Evolutionary conservation across 1,140 invertebrate genomes (phyloP), one percentile per base, ranked within the genome.

Genomic region (Saccostrea echinata): DNA sequence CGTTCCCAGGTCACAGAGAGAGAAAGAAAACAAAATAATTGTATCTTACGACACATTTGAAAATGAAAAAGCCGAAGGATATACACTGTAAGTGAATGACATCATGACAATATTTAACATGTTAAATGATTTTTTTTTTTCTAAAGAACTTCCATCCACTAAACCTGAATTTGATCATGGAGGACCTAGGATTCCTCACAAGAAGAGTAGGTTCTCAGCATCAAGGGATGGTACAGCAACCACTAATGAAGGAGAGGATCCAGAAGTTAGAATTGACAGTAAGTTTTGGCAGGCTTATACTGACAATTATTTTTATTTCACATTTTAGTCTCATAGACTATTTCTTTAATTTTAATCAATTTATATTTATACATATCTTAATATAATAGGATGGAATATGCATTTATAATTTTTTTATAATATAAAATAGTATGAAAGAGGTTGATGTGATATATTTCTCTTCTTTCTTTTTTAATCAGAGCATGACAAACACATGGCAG

Each of bases 401-500:
- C 43, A 43, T 43, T 4, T 43, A 6, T 9, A 43, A n/a, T n/a
- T n/a, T n/a, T n/a, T n/a, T n/a, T n/a, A n/a, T n/a, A n/a, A n/a
- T n/a, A n/a, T n/a, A n/a, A n/a, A n/a, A n/a, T n/a, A n/a, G n/a
- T n/a, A n/a, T n/a, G n/a, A n/a, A n/a, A n/a, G n/a, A n/a, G n/a
- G 12, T 33, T 71, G 11, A 71, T 16, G 68, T 21, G 11, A 3
- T 52, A 52, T 8, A 52, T 55, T 55, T 55, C 53, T 55, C 1
- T 55, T 55, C 18, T 55, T 68, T 68, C n/a, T 51, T 52, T 53
- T 91, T 71, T 89, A 92, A 93, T 85, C 90, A 94, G 93, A 92
- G 52, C 88, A 93, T 88, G 93, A 93, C 83, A 87, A 18, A 57
- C 89, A 89, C 80, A 90, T 91, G 51, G 90, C 91, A 71, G 90